Base-by-base conservation (phyloP, 2,888 invertebrate species). In the Drosophila ezoana region DNA sequence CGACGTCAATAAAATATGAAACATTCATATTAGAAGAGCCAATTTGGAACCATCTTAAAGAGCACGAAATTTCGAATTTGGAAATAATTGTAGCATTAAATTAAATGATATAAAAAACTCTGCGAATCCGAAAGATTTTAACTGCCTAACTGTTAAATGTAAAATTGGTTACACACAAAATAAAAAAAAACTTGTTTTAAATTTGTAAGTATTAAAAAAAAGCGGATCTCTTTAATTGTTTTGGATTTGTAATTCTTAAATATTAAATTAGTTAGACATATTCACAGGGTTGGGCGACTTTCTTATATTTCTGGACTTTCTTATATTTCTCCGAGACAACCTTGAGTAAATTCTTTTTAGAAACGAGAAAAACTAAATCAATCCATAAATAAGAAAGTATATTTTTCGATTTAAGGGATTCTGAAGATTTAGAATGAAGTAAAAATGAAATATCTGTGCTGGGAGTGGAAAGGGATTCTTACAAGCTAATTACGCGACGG, bases 231-330 rank as follows among this genome's bases (percentile, higher is more conserved):
- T 49, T 43, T 10, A 44, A 23, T 47, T 48, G 14, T 33, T 44
- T 62, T 45, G 4, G 20, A n/a, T 41, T 33, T 49, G 28, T 38
- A 33, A 32, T 35, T 53, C 23, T 47, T 32, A 69, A 51, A 47
- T 45, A n/a, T 58, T 44, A 13, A 45, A 49, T 45, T 18, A 68
- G 35, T 63, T 68, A 47, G 59, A 72, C 59, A 73, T 73, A 75
- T 76, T 76, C 75, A 76, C 75, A 76, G 75, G 75, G 75, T 63
- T 60, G 47, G 54, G 62, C 41, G 20, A 33, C 20, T 41, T 53
- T 43, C 18, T 45, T 33, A 9, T 49, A 56, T 13, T 28, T 48
- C 56, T 40, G 16, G 28, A 18, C 18, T 18, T 2, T 18, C 18
- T 18, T 18, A 1, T 40, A 10, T 43, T 18, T 14, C 16, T 28